Evolutionary conservation across 2,797 vertebrate genomes (phyloP).

Genomic region (Choloepus didactylus): DNA sequence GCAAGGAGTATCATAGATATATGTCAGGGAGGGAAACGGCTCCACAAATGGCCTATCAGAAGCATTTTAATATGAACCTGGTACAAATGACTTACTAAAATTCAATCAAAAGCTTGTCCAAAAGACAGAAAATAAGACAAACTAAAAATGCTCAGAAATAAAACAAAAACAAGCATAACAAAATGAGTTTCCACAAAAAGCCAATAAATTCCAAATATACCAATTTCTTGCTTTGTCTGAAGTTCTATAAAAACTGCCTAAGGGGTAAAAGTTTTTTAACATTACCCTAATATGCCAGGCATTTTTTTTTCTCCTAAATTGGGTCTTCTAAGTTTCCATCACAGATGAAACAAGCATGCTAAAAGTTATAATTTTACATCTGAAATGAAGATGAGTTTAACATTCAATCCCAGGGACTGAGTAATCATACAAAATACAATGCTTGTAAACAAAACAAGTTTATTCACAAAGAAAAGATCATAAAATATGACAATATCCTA

Average conservation of each 20-base stretch:
- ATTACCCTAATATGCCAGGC: not conserved
- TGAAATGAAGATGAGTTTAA: conserved; percentile 44
- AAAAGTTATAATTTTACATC: conserved; percentile 43
- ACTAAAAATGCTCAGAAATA: conserved; percentile 55
- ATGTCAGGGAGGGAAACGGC: conserved; percentile 5
- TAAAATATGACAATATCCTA: conserved; percentile 47
- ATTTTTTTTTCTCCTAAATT: not conserved
- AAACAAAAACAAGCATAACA: conserved; percentile 51
- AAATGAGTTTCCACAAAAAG: conserved; percentile 57
- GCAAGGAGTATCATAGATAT: not conserved
- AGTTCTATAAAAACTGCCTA: not conserved
- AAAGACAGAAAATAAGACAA: conserved; percentile 49
- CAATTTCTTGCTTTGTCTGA: not conserved
- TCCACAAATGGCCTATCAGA: not conserved
- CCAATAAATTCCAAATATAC: not conserved
- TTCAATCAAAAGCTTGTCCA: conserved; percentile 38
- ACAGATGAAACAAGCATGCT: conserved; percentile 29
- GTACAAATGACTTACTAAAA: conserved; percentile 53
- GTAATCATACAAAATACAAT: conserved; percentile 60
- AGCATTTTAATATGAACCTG: conserved; percentile 37
- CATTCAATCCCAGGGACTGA: conserved; percentile 35
- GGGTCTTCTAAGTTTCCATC: conserved; percentile 25
- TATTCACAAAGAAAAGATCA: conserved; percentile 58
- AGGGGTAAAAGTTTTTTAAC: not conserved
- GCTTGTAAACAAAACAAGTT: conserved; percentile 58